Base-by-base conservation (phyloP, 1,140 invertebrate genomes). In the Brachionus rotundiformis region DNA sequence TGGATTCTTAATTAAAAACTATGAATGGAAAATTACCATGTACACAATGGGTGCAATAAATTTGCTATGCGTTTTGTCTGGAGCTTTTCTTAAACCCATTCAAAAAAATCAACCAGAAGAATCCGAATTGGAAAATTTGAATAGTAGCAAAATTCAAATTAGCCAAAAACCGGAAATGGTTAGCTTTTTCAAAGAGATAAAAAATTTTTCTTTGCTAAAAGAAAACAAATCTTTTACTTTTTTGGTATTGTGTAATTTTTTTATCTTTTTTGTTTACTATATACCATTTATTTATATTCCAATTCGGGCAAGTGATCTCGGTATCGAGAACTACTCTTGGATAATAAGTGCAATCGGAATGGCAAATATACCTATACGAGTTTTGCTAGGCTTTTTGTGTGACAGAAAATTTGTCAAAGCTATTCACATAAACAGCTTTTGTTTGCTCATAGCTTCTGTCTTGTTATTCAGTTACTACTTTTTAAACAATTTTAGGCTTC, bases 151-250 rank as follows among this genome's bases (percentile, higher is more conserved):
- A 41, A 41, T 41, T 41, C 2, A 11, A 13, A 41, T 3, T 13
- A 41, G 39, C 10, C 10, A 41, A 41, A 13, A 13, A 13, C n/a
- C 39, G 5, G 39, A 13, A 41, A 41, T 41, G 10, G n/a, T 41
- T 41, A 13, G n/a, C n/a, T 19, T 77, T 31, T 49, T 77, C 11
- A 77, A 77, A 59, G 73, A 77, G 8, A 77, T 77, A 16, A 27
- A 23, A 7, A 31, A 77, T 59, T 25, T 77, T 16, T 47, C 16
- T 6, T n/a, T 77, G n/a, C 27, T 77, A 19, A 49, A 16, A 49
- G 19, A 77, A 31, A 77, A 77, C 19, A 16, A 47, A 16, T 19
- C 23, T n/a, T 77, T 47, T 33, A 25, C 47, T 23, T 77, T 44
- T 3, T 47, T 77, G 4, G 29, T 6, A 11, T 7, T 27, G 10